Percentiles rank a stretch among this genome's conserved stretches.
phyloP scores from a whole-genome alignment of 2,888 invertebrate species.

The Agapostemon virescens region DNA sequence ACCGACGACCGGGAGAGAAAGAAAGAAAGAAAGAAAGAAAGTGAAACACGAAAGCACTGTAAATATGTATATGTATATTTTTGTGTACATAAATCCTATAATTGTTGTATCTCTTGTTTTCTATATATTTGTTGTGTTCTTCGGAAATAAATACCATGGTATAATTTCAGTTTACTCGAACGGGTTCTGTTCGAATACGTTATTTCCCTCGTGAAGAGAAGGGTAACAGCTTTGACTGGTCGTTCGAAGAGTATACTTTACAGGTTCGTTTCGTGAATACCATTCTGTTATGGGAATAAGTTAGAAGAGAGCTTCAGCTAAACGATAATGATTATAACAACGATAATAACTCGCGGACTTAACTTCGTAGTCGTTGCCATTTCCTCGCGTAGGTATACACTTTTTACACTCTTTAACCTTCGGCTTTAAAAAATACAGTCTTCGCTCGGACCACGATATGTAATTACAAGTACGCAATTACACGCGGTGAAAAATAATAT shows the following conservation, averaged over 20 bases:
- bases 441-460: constrained; percentile 30
- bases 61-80: constrained; percentile 41
- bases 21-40: too few relatives aligned
- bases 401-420: constrained; percentile 39
- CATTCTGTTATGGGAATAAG: constrained; percentile 47
- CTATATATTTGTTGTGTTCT: constrained; percentile 42
- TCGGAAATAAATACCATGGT: constrained; percentile 40
- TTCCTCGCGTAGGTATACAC: neutral
- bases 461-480: constrained; percentile 37
- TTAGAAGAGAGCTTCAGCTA: constrained; percentile 38
- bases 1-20: neutral
- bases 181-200: neutral
- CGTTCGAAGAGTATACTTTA: constrained; percentile 25
- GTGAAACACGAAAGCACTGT: constrained; percentile 32
- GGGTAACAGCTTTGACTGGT: constrained; percentile 40
- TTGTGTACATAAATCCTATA: constrained; percentile 23
- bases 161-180: neutral
- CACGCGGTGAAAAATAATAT: constrained; percentile 40
- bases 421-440: constrained; percentile 55
- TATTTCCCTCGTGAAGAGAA: neutral
- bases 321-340: constrained; percentile 3
- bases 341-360: neutral
- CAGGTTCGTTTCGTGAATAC: constrained; percentile 15
- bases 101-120: constrained; percentile 39
- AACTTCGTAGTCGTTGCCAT: constrained; percentile 6